Evolutionary conservation across 2,113 vertebrate genomes (phyloP), one percentile per base, ranked within the genome.

Genomic region (Proteles cristata): DNA sequence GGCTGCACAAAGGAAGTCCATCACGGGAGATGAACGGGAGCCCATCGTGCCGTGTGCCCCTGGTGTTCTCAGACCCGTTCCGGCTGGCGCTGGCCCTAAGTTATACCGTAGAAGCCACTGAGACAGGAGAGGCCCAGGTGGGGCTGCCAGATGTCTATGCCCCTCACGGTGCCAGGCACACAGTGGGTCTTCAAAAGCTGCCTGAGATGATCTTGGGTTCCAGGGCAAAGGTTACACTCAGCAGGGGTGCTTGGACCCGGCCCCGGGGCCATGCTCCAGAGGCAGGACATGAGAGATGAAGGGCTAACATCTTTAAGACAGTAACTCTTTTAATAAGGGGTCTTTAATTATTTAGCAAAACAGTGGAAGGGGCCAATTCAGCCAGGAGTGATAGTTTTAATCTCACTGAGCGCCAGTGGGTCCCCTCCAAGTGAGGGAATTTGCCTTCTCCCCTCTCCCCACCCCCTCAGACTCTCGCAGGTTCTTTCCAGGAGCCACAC

Each of bases 271-370:
- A n/a, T 14, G 7, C 12, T 82, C 71, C 88, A 55, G 91, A 90
- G 61, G 1, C 84, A 84, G 31, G 7, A 12, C 1, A 0, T 81
- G 94, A 90, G 50, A 66, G 92, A 98, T 92, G 96, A 95, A 96
- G 93, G 93, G 71, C 97, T 94, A 96, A 65, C 55, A 95, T 90
- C 82, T 98, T 97, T 81, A 97, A 88, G 97, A 96, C 28, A 74
- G 97, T 95, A 97, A 97, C 97, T 98, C 97, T 97, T 98, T 98
- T 98, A 98, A 98, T 98, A 98, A 98, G 97, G 97, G 76, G 79
- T 95, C 97, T 97, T 98, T 95, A 98, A 98, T 98, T 98, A 98
- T 98, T 98, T 93, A 98, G 95, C 83, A 88, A 97, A 96, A 92
- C 76, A 69, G 96, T n/a, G 87, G 80, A 82, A 2, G 88, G 94